Percentiles rank a stretch among this genome's conserved stretches.
Conservation (phyloP, 2,888 invertebrate species). For the Abrostola tripartita region DNA sequence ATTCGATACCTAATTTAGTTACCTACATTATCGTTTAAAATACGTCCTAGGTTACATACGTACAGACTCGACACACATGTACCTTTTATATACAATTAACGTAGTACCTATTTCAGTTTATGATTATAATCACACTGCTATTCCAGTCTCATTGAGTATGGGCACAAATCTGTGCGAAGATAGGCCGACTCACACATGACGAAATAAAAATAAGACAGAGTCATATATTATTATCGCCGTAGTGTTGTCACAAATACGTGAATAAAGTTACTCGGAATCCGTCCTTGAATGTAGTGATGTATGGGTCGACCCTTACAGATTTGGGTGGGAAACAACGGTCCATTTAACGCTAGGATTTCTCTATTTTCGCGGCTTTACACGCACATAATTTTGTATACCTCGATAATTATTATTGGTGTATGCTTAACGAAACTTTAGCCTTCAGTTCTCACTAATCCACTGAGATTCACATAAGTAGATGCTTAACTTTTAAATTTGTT, state of each 20-base stretch:
- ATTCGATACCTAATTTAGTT: slow-evolving; percentile 21
- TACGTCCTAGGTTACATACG: slow-evolving; percentile 19
- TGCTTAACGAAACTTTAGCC: slow-evolving; percentile 16
- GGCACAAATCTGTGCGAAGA: slow-evolving; percentile 16
- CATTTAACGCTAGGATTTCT: slow-evolving; percentile 34
- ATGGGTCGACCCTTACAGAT: slow-evolving; percentile 31
- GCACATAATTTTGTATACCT: slow-evolving; percentile 15
- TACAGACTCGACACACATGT: slow-evolving; percentile 3
- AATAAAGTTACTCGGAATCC: slow-evolving; percentile 24
- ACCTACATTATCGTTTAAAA: slow-evolving; percentile 31
- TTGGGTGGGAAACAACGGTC: slow-evolving; percentile 33
- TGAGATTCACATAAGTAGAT: slow-evolving; percentile 6
- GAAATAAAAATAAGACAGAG: slow-evolving; percentile 12
- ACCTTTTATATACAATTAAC: not conserved
- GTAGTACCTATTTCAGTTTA: not conserved
- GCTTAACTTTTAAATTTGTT: slow-evolving; percentile 16
- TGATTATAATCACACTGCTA: slow-evolving; percentile 9
- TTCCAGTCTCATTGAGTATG: slow-evolving; percentile 37
- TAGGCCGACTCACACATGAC: slow-evolving; percentile 7
- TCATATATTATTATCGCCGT: slow-evolving; percentile 13
- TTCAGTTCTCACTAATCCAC: slow-evolving; percentile 16
- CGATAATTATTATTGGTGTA: slow-evolving; percentile 14
- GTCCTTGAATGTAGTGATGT: slow-evolving; percentile 36
- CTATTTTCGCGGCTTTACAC: slow-evolving; percentile 22
- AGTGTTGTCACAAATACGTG: slow-evolving; percentile 27